A percentile compares a stretch with the other conserved stretches of the same genome.
Conservation (phyloP, 2,113 vertebrate genomes). For the Mystacornis crossleyi region DNA sequence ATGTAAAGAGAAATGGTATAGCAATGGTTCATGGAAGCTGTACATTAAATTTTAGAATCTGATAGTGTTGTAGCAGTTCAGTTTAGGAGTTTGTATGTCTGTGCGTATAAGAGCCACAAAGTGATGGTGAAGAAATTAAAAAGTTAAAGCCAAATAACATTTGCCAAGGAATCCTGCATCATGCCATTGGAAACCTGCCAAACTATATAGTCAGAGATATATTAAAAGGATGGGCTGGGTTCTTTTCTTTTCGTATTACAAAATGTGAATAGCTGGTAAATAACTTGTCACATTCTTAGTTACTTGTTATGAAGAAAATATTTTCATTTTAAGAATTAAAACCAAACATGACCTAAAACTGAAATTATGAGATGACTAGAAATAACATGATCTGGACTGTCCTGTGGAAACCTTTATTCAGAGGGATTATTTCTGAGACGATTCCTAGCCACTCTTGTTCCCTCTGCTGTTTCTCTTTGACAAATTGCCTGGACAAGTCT, state of each 20-base stretch:
- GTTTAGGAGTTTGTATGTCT: neutral
- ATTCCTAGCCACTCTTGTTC: neutral
- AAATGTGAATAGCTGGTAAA: constrained; percentile 22
- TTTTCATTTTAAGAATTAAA: constrained; percentile 54
- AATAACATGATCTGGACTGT: constrained; percentile 13
- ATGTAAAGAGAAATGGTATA: neutral
- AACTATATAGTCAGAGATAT: constrained; percentile 31
- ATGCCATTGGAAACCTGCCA: neutral
- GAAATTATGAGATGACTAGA: constrained; percentile 12
- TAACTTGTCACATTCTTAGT: constrained; percentile 27
- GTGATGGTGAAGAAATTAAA: constrained; percentile 1
- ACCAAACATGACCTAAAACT: constrained; percentile 41
- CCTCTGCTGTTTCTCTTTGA: neutral
- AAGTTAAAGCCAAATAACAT: constrained; percentile 2
- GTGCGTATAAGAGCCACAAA: neutral
- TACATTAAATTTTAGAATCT: neutral
- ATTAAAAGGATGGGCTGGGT: neutral
- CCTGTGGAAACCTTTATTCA: constrained; percentile 28
- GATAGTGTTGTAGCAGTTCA: neutral
- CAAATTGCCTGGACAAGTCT: neutral
- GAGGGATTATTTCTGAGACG: neutral
- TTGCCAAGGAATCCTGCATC: constrained; percentile 27
- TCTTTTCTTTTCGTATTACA: neutral
- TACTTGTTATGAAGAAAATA: constrained; percentile 18
- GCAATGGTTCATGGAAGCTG: neutral